A percentile compares a stretch with the other conserved stretches of the same genome.
Conservation (phyloP, 2,113 vertebrate genomes). For the Sebastes fasciatus region DNA sequence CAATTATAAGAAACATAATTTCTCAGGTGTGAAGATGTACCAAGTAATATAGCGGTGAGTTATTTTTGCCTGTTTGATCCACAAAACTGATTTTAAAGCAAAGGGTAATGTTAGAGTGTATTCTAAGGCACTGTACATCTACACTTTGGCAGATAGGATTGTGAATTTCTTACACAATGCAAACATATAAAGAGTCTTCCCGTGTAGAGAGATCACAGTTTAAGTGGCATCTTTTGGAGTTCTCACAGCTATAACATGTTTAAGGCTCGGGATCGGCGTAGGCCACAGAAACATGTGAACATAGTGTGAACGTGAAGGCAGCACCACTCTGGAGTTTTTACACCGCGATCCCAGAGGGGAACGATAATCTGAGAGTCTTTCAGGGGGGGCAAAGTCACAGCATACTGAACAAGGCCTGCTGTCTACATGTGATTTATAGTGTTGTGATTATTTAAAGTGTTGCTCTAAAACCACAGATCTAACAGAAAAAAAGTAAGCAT, state of each 20-base stretch:
- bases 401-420: conserved; percentile 35
- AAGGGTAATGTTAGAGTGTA: conserved; percentile 77
- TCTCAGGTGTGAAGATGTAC: conserved; percentile 53
- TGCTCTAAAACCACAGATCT: conserved; percentile 48
- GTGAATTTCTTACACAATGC: conserved; percentile 88
- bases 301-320: conserved; percentile 75
- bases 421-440: conserved; percentile 49
- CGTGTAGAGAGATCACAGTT: conserved; percentile 94
- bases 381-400: conserved; percentile 23
- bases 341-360: conserved; percentile 28
- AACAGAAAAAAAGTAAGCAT: conserved; percentile 42
- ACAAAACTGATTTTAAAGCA: conserved; percentile 46
- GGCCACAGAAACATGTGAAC: conserved; percentile 78
- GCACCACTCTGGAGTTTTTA: conserved; percentile 58
- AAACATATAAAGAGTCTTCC: conserved; percentile 89
- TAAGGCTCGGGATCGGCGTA: conserved; percentile 90
- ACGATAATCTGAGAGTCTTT: conserved; percentile 24
- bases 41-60: conserved; percentile 43
- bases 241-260: conserved; percentile 85
- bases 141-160: conserved; percentile 97
- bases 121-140: conserved; percentile 98
- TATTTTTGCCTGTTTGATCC: conserved; percentile 47
- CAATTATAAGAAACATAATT: conserved; percentile 40
- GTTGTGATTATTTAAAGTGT: conserved; percentile 46
- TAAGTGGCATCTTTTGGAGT: conserved; percentile 92